phyloP scores from a whole-genome alignment of 2,888 invertebrate species.

The Apamea monoglypha region DNA sequence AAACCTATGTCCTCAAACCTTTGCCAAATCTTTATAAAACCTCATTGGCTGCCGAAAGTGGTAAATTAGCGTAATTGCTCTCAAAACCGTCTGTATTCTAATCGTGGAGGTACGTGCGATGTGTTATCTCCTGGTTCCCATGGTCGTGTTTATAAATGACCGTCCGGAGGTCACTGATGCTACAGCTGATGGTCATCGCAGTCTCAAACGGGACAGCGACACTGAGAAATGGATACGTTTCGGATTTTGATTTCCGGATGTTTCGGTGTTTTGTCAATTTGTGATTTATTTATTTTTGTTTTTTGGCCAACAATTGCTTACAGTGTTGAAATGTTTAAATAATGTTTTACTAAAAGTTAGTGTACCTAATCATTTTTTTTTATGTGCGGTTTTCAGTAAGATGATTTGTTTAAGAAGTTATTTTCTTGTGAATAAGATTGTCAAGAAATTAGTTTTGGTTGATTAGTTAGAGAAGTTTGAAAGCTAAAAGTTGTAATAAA shows the following conservation, averaged over 20 bases:
- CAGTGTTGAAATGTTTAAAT: neutral
- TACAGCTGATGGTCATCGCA: conserved; percentile 86
- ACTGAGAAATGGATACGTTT: conserved; percentile 57
- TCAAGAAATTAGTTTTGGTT: neutral
- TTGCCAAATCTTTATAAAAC: conserved; percentile 28
- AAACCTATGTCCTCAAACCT: neutral
- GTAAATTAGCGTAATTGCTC: conserved; percentile 72
- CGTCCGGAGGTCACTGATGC: conserved; percentile 85
- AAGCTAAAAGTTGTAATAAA: neutral
- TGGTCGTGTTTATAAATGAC: conserved; percentile 87
- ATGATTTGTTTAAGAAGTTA: neutral
- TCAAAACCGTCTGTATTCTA: conserved; percentile 78
- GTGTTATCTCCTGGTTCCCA: conserved; percentile 87
- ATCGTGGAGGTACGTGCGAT: conserved; percentile 86
- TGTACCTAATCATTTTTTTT: too few relatives aligned
- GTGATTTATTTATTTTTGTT: neutral
- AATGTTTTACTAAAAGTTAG: neutral
- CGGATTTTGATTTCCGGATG: conserved; percentile 45
- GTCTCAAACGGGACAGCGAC: conserved; percentile 70
- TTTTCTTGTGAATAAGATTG: neutral
- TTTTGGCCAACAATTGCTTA: neutral
- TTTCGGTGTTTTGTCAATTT: conserved; percentile 11
- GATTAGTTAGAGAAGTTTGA: too few relatives aligned
- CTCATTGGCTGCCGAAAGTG: conserved; percentile 53
- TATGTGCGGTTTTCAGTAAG: neutral